Percentiles rank a stretch among this genome's conserved stretches.
phyloP scores from a whole-genome alignment of 2,113 vertebrate genomes.

The Myotis lucifugus region DNA sequence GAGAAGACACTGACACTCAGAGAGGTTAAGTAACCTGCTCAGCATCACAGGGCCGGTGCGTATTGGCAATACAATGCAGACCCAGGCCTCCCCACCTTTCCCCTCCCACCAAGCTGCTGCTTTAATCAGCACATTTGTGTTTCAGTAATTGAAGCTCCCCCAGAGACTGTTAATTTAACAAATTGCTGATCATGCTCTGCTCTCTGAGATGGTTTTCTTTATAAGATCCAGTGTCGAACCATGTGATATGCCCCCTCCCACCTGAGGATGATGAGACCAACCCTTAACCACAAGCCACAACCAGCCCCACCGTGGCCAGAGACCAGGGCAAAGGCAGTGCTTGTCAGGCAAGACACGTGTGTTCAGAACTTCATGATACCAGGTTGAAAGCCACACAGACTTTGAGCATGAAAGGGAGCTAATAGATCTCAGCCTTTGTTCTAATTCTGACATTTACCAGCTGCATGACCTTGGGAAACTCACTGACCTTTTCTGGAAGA shows the following conservation, averaged over 20 bases:
- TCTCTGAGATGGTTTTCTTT: conserved; percentile 79
- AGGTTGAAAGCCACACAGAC: background rate
- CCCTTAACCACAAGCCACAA: conserved; percentile 81
- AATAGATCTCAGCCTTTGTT: background rate
- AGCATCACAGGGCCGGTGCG: background rate
- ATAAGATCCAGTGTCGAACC: conserved; percentile 78
- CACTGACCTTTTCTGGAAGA: background rate
- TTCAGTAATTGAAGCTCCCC: conserved; percentile 90
- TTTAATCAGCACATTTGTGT: conserved; percentile 76
- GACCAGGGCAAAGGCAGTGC: background rate
- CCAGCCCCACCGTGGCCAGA: background rate
- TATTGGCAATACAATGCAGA: background rate
- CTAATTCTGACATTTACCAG: background rate
- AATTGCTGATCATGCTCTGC: conserved; percentile 84
- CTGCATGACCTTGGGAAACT: background rate
- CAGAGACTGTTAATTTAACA: conserved; percentile 84
- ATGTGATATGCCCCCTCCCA: conserved; percentile 60
- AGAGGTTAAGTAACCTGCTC: background rate
- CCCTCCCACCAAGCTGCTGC: background rate
- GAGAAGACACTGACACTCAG: background rate
- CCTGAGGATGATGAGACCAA: conserved; percentile 52
- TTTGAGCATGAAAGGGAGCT: background rate
- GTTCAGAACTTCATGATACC: background rate
- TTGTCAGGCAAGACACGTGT: background rate
- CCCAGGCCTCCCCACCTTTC: background rate